Evolutionary conservation across 2,888 invertebrate species (phyloP).

Genomic region (Arctia plantaginis): DNA sequence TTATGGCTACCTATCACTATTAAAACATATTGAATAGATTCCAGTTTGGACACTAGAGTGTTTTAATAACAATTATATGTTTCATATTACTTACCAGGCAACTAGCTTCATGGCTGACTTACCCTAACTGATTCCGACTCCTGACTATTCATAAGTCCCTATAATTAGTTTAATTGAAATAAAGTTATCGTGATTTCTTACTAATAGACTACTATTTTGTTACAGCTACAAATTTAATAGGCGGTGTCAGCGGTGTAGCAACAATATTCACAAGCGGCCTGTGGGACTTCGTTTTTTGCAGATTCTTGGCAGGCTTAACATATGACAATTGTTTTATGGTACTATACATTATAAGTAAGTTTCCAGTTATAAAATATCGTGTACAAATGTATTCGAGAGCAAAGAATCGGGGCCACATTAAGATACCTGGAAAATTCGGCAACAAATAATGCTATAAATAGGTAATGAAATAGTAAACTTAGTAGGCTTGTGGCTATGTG

Average conservation of each 20-base stretch:
- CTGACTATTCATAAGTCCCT: no score
- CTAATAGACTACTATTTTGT: constrained; percentile 14
- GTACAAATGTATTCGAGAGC: background rate
- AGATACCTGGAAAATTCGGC: background rate
- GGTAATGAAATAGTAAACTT: background rate
- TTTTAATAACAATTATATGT: no score
- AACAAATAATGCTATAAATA: background rate
- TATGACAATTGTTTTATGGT: constrained; percentile 95
- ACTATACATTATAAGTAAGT: constrained; percentile 94
- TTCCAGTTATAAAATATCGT: background rate
- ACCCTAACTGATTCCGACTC: no score
- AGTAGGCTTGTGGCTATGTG: no score
- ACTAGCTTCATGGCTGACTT: no score
- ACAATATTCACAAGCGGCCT: constrained; percentile 90
- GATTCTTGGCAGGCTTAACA: constrained; percentile 94
- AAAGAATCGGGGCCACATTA: background rate
- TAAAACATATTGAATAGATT: no score
- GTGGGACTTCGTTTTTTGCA: constrained; percentile 91
- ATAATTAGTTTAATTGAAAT: no score
- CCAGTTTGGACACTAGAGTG: no score
- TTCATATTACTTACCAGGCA: no score
- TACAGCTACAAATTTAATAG: constrained; percentile 89
- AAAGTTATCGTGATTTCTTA: background rate
- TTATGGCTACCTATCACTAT: no score
- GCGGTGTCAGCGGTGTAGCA: constrained; percentile 88